Conservation (phyloP, 1,140 invertebrate genomes). For the Drosophila pachea region DNA sequence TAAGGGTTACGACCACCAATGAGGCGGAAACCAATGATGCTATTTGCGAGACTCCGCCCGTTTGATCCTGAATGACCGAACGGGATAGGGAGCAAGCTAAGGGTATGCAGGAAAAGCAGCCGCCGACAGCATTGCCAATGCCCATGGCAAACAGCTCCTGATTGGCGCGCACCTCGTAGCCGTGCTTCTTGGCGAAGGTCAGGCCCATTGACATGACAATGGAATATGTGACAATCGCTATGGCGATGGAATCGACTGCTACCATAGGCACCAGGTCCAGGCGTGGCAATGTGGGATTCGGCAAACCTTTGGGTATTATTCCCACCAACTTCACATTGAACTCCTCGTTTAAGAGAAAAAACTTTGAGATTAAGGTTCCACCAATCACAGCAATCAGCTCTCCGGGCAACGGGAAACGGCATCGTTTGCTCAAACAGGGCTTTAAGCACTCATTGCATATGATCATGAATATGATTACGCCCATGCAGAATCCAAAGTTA, state of each 20-base stretch:
- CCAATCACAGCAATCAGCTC: constrained; percentile 90
- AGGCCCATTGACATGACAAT: constrained; percentile 95
- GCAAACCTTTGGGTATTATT: constrained; percentile 86
- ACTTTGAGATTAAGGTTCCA: constrained; percentile 86
- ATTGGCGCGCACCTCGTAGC: constrained; percentile 93
- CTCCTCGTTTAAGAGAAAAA: constrained; percentile 68
- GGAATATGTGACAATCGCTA: constrained; percentile 93
- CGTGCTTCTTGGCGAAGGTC: constrained; percentile 92
- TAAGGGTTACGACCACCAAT: constrained; percentile 86
- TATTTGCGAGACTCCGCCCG: constrained; percentile 88
- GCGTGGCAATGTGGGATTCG: constrained; percentile 78
- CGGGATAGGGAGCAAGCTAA: constrained; percentile 90
- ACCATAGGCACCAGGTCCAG: constrained; percentile 80
- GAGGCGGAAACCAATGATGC: constrained; percentile 86
- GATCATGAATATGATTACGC: constrained; percentile 85
- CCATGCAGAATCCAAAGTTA: constrained; percentile 84
- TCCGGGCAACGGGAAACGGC: constrained; percentile 89
- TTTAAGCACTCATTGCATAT: constrained; percentile 91
- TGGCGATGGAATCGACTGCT: constrained; percentile 82
- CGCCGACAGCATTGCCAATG: constrained; percentile 87
- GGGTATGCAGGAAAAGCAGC: constrained; percentile 92
- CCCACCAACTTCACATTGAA: constrained; percentile 81
- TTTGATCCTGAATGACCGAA: constrained; percentile 88
- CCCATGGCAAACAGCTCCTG: constrained; percentile 92
- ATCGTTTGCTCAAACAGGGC: constrained; percentile 86